These are phyloP conservation scores for Carabus problematicus DNA, from an alignment of 2,888 invertebrate genomes.

Conservation along the genomic window DNA sequence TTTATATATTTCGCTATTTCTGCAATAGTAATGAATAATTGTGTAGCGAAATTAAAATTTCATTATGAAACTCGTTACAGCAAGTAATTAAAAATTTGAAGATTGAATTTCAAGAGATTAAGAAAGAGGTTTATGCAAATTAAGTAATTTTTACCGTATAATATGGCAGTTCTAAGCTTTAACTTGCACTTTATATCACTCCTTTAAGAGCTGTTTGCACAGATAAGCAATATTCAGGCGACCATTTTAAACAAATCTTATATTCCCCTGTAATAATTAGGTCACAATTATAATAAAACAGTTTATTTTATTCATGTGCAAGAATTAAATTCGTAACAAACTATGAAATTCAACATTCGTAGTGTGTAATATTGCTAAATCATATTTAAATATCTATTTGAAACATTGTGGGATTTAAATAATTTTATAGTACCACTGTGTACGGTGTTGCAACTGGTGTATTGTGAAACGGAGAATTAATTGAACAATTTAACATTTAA, in stretches of 20 bases:
- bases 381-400: neutral
- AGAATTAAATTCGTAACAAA: neutral
- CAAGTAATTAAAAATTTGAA: conserved; percentile 38
- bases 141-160: conserved; percentile 39
- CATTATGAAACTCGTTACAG: conserved; percentile 26
- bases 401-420: neutral
- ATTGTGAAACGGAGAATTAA: no score
- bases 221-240: conserved; percentile 12
- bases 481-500: no score
- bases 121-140: conserved; percentile 38
- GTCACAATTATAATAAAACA: no score
- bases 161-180: conserved; percentile 30
- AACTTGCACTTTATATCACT: conserved; percentile 27
- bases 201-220: conserved; percentile 4
- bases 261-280: no score
- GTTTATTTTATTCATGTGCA: neutral
- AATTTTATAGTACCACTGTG: neutral
- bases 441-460: no score
- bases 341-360: neutral
- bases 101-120: conserved; percentile 32
- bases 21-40: no score
- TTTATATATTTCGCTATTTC: no score
- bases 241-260: no score
- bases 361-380: neutral
- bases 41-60: neutral